Conservation (phyloP, 2,888 invertebrate species). For the Cephonodes hylas region DNA sequence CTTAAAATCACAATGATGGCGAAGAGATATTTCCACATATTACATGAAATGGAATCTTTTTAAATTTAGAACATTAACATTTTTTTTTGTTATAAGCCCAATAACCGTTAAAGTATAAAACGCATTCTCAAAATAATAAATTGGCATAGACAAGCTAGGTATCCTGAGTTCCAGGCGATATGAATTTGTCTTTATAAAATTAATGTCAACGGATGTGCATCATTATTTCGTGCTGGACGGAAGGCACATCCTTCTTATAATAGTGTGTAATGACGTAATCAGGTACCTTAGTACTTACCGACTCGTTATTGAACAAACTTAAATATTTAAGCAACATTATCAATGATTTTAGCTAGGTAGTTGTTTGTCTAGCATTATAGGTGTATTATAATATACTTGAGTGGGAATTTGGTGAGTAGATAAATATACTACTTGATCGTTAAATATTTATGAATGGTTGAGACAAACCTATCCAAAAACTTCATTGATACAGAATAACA, state of each 20-base stretch:
- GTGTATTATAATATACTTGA: no score
- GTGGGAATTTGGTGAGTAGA: no score
- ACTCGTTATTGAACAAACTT: conserved; percentile 6
- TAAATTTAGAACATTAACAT: no score
- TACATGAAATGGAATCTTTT: no score
- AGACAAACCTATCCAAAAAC: no score
- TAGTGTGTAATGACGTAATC: conserved; percentile 14
- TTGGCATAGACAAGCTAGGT: not conserved
- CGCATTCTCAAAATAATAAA: not conserved
- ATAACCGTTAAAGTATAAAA: no score
- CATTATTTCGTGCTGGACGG: conserved; percentile 14
- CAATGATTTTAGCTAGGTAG: conserved; percentile 2
- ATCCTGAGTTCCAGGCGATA: not conserved
- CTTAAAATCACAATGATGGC: no score
- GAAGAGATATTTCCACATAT: no score
- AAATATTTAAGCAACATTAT: conserved; percentile 8
- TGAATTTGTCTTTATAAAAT: conserved; percentile 15
- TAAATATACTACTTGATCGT: no score
- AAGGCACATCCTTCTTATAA: conserved; percentile 14
- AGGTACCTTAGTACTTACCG: conserved; percentile 8
- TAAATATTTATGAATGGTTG: no score
- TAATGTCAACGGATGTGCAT: conserved; percentile 17
- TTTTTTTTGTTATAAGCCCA: no score
- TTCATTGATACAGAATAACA: no score
- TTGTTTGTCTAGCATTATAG: not conserved